Conservation (phyloP, 2,113 vertebrate genomes). For the Halichoerus grypus region DNA sequence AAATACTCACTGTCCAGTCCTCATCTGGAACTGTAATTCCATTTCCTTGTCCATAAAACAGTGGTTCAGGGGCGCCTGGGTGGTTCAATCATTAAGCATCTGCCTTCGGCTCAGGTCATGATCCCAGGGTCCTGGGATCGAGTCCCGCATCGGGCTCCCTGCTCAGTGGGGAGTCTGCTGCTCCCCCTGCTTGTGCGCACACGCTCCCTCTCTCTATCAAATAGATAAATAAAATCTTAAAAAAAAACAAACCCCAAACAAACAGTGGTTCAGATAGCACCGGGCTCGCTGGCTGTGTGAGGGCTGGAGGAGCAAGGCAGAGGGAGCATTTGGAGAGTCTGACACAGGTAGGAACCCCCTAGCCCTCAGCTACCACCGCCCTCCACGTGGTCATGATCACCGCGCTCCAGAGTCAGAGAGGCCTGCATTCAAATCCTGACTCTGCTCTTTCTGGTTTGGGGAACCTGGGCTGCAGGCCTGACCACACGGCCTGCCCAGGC, state of each 20-base stretch:
- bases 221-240: too few relatives aligned
- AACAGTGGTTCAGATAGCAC: rapidly evolving
- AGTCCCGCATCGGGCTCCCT: too few relatives aligned
- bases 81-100: too few relatives aligned
- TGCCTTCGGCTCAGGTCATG: too few relatives aligned
- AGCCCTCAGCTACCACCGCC: rapidly evolving
- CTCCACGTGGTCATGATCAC: not conserved
- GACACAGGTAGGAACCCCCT: rapidly evolving
- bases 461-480: not conserved
- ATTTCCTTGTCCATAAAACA: not conserved
- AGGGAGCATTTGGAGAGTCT: not conserved
- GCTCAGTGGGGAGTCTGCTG: too few relatives aligned
- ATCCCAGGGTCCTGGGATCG: too few relatives aligned
- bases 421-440: not conserved
- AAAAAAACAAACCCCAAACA: too few relatives aligned
- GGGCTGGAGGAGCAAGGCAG: not conserved
- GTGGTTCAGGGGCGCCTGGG: too few relatives aligned
- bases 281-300: not conserved
- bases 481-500: not conserved
- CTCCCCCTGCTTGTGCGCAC: too few relatives aligned
- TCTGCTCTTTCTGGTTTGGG: too few relatives aligned
- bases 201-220: too few relatives aligned
- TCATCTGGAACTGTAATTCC: not conserved
- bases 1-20: not conserved
- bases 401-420: not conserved